A percentile compares a stretch with the other conserved stretches of the same genome.
These are phyloP conservation scores for Eurypyga helias DNA, from an alignment of 2,113 vertebrate species.

Conservation along the genomic window DNA sequence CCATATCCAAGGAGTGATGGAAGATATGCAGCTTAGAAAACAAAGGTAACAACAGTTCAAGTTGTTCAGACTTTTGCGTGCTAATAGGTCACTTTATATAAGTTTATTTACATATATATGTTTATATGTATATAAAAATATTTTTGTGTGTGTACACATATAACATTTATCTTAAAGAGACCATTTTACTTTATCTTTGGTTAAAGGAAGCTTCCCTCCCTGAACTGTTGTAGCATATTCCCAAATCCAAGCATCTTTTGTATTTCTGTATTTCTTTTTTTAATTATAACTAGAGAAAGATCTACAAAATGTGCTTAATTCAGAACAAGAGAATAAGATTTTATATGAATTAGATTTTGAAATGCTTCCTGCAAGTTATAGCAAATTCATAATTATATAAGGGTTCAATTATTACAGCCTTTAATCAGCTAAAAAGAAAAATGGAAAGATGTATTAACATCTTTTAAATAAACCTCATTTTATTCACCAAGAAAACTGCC, in stretches of 20 bases:
- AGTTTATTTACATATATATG: too few species aligned
- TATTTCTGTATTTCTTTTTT: not conserved
- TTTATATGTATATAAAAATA: too few species aligned
- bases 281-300: not conserved
- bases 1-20: conserved; percentile 95
- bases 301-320: not conserved
- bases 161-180: too few species aligned
- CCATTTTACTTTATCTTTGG: not conserved
- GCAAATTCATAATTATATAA: not conserved
- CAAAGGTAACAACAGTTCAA: conserved; percentile 82
- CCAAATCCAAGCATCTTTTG: not conserved
- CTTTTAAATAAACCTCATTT: not conserved
- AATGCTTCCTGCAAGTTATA: not conserved
- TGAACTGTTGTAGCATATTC: not conserved
- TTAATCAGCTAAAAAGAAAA: not conserved
- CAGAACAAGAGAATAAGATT: not conserved
- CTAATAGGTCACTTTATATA: not conserved
- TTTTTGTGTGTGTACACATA: too few species aligned
- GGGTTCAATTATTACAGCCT: not conserved
- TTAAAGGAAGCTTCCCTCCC: not conserved
- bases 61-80: not conserved
- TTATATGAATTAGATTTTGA: not conserved
- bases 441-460: not conserved
- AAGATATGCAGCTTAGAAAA: conserved; percentile 98
- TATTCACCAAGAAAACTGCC: not conserved